These are phyloP conservation scores for Yponomeuta malinellus DNA, from an alignment of 2,888 invertebrate genomes.

Conservation along the genomic window DNA sequence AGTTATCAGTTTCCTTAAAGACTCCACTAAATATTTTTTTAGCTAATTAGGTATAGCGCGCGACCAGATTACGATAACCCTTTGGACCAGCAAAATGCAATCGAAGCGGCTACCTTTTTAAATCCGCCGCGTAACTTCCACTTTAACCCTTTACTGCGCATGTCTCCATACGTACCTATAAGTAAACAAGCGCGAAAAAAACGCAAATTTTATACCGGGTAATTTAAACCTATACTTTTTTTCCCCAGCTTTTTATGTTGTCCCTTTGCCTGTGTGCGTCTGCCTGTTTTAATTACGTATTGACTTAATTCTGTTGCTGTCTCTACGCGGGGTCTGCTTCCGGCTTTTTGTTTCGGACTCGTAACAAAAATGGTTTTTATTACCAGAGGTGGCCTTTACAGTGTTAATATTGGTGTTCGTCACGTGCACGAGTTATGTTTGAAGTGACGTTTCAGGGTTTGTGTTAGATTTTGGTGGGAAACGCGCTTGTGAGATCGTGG, in stretches of 20 bases:
- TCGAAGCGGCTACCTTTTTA: conserved; percentile 8
- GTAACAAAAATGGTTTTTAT: conserved; percentile 2
- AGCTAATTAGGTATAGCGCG: not conserved
- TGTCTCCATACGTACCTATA: conserved; percentile 57
- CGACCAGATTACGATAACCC: not conserved
- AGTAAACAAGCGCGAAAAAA: conserved; percentile 68
- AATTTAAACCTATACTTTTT: conserved; percentile 77
- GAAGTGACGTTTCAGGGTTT: conserved; percentile 24
- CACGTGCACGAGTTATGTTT: conserved; percentile 43
- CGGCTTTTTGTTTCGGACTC: not conserved
- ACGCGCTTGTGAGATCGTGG: not conserved
- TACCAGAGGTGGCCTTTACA: not conserved
- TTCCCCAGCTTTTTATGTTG: conserved; percentile 72
- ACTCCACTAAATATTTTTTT: not conserved
- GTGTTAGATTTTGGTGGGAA: conserved; percentile 18
- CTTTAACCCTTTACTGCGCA: conserved; percentile 74
- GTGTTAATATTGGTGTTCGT: conserved; percentile 33
- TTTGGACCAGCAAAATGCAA: not conserved
- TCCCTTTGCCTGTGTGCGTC: conserved; percentile 70
- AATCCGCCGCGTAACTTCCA: conserved; percentile 28
- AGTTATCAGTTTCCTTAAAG: too few relatives aligned
- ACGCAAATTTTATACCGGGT: conserved; percentile 75
- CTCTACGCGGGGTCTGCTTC: conserved; percentile 40
- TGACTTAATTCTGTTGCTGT: conserved; percentile 72
- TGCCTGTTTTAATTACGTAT: conserved; percentile 74